Base-by-base conservation (phyloP, 2,888 invertebrate species). In the Metopia argyrocephala region DNA sequence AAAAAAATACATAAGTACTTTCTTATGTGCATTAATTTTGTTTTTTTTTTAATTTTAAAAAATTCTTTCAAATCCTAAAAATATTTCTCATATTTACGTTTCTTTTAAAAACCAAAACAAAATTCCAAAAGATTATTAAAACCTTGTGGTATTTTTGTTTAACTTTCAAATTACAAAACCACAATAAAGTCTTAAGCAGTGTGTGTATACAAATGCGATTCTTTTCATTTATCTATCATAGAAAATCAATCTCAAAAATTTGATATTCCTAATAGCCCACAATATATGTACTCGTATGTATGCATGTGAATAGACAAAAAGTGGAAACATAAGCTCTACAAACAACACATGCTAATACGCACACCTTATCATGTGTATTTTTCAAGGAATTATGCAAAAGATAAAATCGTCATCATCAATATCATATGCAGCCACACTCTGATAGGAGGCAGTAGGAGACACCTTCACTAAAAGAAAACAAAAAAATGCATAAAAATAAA, bases 341-440 rank as follows among this genome's bases (percentile, higher is more conserved):
- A 46, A 78, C 59, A 71, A 73, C 71, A 78, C 71, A 81, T 81
- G 69, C 61, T 81, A 81, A 81, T 81, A 78, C 78, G 66, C 66
- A 81, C 81, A 81, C 78, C 81, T 81, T 81, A 81, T 81, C 81
- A 66, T 61, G 74, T 68, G 45, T 81, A 75, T 70, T 70, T 78
- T 74, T 61, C 48, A 66, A n/a, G 61, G 74, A 78, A 78, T 81
- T 78, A 70, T 74, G 74, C 65, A 70, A 50, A 70, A 74, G 74
- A 78, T 78, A 81, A 75, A 56, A 80, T 76, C 76, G 50, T 52
- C 64, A 28, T 18, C 68, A 15, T 31, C 56, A 46, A 15, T 15
- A 25, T 7, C 25, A 61, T 46, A 52, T 18, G 4, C 46, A 46
- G 31, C 23, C 66, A 50, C 20, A 57, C 38, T 50, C 5, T 21